These are phyloP conservation scores for Patella depressa DNA, from an alignment of 2,888 invertebrate species.

Conservation along the genomic window DNA sequence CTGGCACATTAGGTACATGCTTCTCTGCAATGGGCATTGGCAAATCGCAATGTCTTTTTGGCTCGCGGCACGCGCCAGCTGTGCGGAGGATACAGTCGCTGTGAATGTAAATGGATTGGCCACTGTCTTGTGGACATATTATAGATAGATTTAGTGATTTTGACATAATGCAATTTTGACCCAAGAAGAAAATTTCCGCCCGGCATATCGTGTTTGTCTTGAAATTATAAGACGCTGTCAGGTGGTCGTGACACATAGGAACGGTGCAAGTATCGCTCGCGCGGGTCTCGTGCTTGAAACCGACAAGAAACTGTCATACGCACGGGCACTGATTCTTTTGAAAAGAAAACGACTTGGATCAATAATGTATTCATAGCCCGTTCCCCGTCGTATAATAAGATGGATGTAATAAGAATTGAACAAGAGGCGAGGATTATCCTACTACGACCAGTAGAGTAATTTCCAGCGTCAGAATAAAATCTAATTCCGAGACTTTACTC, in stretches of 20 bases:
- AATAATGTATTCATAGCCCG: slow-evolving; percentile 6
- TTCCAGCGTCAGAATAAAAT: background rate
- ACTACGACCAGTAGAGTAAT: slow-evolving; percentile 2
- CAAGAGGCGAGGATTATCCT: slow-evolving; percentile 8
- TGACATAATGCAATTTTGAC: slow-evolving; percentile 11
- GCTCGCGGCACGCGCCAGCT: slow-evolving; percentile 4
- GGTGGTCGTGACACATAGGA: slow-evolving; percentile 3
- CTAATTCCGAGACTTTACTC: background rate
- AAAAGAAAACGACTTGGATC: slow-evolving; percentile 6
- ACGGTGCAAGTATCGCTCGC: slow-evolving; percentile 7
- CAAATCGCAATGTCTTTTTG: background rate
- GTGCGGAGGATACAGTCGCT: background rate
- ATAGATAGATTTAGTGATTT: background rate
- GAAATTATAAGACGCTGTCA: background rate
- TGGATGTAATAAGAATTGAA: slow-evolving; percentile 10
- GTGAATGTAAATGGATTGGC: too few species aligned
- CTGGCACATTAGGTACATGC: too few species aligned
- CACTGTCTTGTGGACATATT: too few species aligned
- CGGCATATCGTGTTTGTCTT: slow-evolving; percentile 1
- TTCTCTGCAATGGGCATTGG: too few species aligned
- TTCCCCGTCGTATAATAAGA: slow-evolving; percentile 7
- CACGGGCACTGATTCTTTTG: slow-evolving; percentile 11
- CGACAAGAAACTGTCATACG: slow-evolving; percentile 12
- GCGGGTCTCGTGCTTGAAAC: slow-evolving; percentile 6
- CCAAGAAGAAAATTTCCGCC: background rate